Base-by-base conservation (phyloP, 2,888 invertebrate species). In the Cheilosia impressa region DNA sequence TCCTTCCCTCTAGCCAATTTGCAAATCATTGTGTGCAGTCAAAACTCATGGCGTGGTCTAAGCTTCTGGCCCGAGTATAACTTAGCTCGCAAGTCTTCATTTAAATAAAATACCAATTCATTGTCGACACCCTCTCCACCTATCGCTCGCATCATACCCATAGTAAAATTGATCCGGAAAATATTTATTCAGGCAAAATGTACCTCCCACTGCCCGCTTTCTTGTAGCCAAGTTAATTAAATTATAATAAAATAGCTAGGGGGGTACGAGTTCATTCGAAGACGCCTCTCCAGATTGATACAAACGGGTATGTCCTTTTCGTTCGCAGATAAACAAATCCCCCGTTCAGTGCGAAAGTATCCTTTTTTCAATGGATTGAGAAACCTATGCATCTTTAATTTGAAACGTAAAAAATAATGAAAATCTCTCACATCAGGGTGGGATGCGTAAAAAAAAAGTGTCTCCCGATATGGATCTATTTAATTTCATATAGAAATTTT, bases 41-140 rank as follows among this genome's bases (percentile, higher is more conserved):
- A 27, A 71, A 52, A 68, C 24, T 63, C 62, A 69, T 62, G 69
- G 77, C 77, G 62, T 77, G 53, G 52, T 47, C 60, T 58, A 45
- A 77, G 31, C 62, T 71, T 82, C 72, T 78, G 62, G 47, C 68
- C 45, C 50, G 65, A 55, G 43, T 50, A 66, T 66, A 66, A 60
- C 31, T 82, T 77, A 55, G 50, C 60, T 68, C 60, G 68, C 50
- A 78, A 68, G 55, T 63, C 84, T 76, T 84, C 47, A 84, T 84
- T 84, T 84, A 71, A 84, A 84, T 84, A 84, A 84, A 84, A 75
- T 84, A 65, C 65, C 69, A 15, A 84, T 84, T 66, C 75, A 66
- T 76, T 66, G 84, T 65, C 31, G 43, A 71, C 41, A 24, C 58
- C 69, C 6, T 1, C n/a, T 1, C n/a, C 52, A 27, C 24, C 62